These are phyloP conservation scores for Acanthosepion esculentum DNA, from an alignment of 2,888 invertebrate genomes.

Conservation along the genomic window DNA sequence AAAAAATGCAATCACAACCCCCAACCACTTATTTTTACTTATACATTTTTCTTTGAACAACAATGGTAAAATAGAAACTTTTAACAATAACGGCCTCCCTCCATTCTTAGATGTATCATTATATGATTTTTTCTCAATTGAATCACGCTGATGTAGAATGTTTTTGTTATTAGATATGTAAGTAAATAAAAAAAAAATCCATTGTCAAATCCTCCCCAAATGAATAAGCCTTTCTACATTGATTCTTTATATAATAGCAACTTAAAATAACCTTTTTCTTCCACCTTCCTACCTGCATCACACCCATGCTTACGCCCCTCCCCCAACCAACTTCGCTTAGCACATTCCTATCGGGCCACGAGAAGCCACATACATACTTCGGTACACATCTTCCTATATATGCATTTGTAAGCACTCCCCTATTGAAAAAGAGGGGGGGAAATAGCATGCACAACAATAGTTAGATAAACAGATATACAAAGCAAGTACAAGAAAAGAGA, in stretches of 20 bases:
- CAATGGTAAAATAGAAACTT: constrained; percentile 1
- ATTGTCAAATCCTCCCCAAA: constrained; percentile 33
- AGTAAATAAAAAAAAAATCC: not conserved
- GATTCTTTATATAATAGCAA: constrained; percentile 10
- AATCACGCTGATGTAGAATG: constrained; percentile 17
- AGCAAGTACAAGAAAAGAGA: too few species aligned
- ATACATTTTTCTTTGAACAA: not conserved
- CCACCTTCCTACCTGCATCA: not conserved
- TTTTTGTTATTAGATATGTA: constrained; percentile 22
- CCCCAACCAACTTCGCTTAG: not conserved
- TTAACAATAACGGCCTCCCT: constrained; percentile 20
- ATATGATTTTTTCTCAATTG: not conserved
- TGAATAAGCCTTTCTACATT: not conserved
- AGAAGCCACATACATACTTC: not conserved
- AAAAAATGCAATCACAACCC: not conserved
- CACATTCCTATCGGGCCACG: not conserved
- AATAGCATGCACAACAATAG: too few species aligned
- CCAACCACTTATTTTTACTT: not conserved
- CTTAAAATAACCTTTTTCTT: constrained; percentile 10
- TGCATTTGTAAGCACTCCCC: not conserved
- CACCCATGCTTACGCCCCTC: not conserved
- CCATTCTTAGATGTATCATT: constrained; percentile 18
- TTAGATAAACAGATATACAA: too few species aligned
- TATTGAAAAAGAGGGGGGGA: too few species aligned
- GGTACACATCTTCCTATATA: not conserved